Evolutionary conservation across 2,797 vertebrate genomes (phyloP).

Genomic region (Lacerta viridis): DNA sequence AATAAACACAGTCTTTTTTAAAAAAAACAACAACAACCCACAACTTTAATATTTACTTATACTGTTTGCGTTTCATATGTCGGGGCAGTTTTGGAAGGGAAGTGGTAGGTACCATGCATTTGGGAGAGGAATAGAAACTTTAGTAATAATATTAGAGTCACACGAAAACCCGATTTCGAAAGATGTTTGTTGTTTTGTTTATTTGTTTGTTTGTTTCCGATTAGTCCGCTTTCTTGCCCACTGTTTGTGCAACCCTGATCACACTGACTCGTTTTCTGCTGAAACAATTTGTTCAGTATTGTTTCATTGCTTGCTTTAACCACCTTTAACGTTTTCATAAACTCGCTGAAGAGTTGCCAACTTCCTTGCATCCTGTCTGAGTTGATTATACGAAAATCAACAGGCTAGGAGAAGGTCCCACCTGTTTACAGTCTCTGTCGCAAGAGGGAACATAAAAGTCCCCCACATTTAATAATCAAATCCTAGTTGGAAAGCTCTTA

Average conservation of each 20-base stretch:
- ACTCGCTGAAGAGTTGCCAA: too few relatives aligned
- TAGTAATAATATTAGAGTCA: background rate
- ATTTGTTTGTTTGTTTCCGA: too few relatives aligned
- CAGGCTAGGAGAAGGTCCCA: background rate
- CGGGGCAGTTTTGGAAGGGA: background rate
- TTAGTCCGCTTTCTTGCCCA: background rate
- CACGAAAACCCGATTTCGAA: background rate
- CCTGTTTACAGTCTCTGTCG: background rate
- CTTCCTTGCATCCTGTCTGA: background rate
- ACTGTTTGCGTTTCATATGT: background rate
- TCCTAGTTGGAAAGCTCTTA: background rate
- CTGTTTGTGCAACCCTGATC: background rate
- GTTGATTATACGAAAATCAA: background rate
- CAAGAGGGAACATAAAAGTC: background rate
- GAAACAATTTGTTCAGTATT: background rate
- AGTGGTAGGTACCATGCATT: background rate
- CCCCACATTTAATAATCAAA: background rate
- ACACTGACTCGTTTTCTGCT: too few relatives aligned
- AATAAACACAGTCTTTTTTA: background rate
- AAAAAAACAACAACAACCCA: background rate
- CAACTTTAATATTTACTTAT: background rate
- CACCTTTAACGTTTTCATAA: background rate
- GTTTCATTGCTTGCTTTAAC: background rate
- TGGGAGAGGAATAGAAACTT: background rate
- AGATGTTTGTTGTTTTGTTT: background rate